Evolutionary conservation across 1,140 invertebrate species (phyloP), one percentile per base, ranked within the genome.

Genomic region (Microplitis mediator): DNA sequence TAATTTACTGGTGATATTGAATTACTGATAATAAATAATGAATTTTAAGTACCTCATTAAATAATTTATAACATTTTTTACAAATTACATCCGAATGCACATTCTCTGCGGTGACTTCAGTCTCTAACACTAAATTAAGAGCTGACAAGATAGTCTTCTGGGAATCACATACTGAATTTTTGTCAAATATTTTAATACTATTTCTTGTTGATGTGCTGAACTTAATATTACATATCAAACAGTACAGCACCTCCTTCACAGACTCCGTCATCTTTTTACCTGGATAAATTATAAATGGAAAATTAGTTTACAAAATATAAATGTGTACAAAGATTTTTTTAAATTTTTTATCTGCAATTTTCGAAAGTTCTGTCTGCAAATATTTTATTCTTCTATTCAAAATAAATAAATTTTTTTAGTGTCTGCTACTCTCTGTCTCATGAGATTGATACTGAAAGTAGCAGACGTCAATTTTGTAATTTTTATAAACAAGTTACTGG

Each of bases 11-110:
- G n/a, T 32, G 62, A 51, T 45, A 39, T 56, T 31, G 69, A 70
- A 58, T 34, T 36, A 60, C 13, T 34, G 63, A 50, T 54, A 39
- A 67, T n/a, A 73, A 65, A 39, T 66, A 35, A 61, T 35, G 4
- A 50, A 61, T 67, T 16, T 13, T 66, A 58, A 71, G 64, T 76
- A 87, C 85, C 81, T 87, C 90, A 74, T 88, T 88, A 63, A 91
- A 86, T 35, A 90, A 78, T 81, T 90, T 90, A 75, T 85, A 91
- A 78, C 91, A 92, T 76, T 91, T 91, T 81, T 90, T 91, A 80
- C 91, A 92, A 16, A 92, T 80, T 31, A 91, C 81, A 62, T 83
- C 79, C 23, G 88, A 89, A 78, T 90, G 89, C 2, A 86, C 84
- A 71, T 81, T 81, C 4, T 88, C 81, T 75, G 88, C 82, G 39